These are phyloP conservation scores for Silurus glanis DNA, from an alignment of 2,113 vertebrate species.

Conservation along the genomic window DNA sequence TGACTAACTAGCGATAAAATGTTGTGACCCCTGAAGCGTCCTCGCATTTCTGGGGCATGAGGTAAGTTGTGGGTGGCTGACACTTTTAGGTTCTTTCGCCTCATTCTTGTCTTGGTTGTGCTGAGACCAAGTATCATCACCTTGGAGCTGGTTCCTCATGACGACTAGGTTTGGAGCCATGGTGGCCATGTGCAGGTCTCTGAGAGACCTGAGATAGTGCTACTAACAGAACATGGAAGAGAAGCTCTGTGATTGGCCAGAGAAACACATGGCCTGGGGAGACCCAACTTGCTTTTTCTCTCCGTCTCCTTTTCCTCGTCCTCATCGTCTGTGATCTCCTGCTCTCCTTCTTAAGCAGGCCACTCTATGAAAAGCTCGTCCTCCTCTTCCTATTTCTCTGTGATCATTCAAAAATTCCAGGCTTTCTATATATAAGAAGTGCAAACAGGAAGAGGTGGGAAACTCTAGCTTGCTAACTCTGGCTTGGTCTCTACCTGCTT, in stretches of 20 bases:
- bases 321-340: slow-evolving; percentile 19
- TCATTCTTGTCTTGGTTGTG: slow-evolving; percentile 63
- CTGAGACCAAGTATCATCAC: slow-evolving; percentile 39
- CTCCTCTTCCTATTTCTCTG: slow-evolving; percentile 42
- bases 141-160: slow-evolving; percentile 66
- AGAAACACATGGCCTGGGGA: slow-evolving; percentile 4
- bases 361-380: slow-evolving; percentile 32
- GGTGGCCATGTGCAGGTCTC: slow-evolving; percentile 65
- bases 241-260: slow-evolving; percentile 77
- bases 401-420: slow-evolving; percentile 5
- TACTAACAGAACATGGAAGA: slow-evolving; percentile 81
- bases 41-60: slow-evolving; percentile 69
- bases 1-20: slow-evolving; percentile 80
- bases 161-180: slow-evolving; percentile 63
- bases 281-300: slow-evolving; percentile 58
- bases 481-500: background rate
- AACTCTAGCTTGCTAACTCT: background rate
- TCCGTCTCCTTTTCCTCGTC: slow-evolving; percentile 78
- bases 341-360: slow-evolving; percentile 10
- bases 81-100: slow-evolving; percentile 44
- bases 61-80: slow-evolving; percentile 70
- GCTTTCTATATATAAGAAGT: background rate
- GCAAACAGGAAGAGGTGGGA: background rate
- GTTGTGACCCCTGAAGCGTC: slow-evolving; percentile 75
- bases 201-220: background rate